phyloP scores from a whole-genome alignment of 1,140 invertebrate genomes.

The Hestina assimilis region DNA sequence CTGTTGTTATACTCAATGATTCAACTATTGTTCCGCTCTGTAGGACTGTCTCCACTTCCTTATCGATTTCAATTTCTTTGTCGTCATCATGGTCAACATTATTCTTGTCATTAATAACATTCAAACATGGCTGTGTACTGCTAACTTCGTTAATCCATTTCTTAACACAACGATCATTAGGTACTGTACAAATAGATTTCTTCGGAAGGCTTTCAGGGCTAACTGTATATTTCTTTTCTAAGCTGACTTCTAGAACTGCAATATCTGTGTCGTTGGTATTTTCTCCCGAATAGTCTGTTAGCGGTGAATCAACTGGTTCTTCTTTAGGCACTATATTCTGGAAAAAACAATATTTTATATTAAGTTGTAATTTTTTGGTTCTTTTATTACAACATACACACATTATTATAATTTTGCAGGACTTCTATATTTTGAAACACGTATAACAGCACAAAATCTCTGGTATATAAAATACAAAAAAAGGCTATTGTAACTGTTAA shows the following conservation, averaged over 20 bases:
- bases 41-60: conserved; percentile 68
- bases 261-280: conserved; percentile 70
- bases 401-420: too few species aligned
- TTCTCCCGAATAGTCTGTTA: conserved; percentile 67
- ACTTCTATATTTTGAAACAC: too few species aligned
- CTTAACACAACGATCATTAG: conserved; percentile 45
- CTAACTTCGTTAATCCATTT: conserved; percentile 70
- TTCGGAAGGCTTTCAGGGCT: conserved; percentile 41
- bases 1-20: conserved; percentile 64
- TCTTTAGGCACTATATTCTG: conserved; percentile 66
- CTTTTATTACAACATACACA: background rate
- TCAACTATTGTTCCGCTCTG: conserved; percentile 72
- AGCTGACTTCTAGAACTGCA: conserved; percentile 51
- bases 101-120: conserved; percentile 49
- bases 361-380: conserved; percentile 2
- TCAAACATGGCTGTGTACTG: conserved; percentile 66
- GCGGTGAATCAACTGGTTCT: conserved; percentile 62
- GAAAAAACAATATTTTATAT: conserved; percentile 26
- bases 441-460: too few species aligned
- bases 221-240: conserved; percentile 58
- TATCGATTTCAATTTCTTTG: conserved; percentile 70
- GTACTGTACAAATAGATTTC: conserved; percentile 36
- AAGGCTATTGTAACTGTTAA: too few species aligned
- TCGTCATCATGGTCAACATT: conserved; percentile 46
- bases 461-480: too few species aligned